Evolutionary conservation across 2,113 vertebrate genomes (phyloP).

Genomic region (Pyxicephalus adspersus): DNA sequence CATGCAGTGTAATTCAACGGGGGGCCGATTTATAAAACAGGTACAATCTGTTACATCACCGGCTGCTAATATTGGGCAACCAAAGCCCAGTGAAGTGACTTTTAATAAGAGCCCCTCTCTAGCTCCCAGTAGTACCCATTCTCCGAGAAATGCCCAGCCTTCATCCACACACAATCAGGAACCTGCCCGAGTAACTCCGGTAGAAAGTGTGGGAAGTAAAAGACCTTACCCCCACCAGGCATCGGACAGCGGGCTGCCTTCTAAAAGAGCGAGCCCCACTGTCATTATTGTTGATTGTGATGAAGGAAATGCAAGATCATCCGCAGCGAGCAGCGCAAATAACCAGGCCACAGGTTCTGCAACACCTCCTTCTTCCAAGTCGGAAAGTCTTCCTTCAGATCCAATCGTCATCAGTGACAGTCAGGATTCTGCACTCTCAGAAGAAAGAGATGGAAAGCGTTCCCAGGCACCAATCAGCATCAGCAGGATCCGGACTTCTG

Average conservation of each 20-base stretch:
- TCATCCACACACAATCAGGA: not conserved
- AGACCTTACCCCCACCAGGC: not conserved
- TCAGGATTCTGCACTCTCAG: not conserved
- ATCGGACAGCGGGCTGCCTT: not conserved
- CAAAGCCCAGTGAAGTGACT: not conserved
- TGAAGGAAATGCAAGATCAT: not conserved
- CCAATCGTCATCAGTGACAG: not conserved
- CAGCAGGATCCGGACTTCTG: slow-evolving; percentile 27
- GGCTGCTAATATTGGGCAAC: not conserved
- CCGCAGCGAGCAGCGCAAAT: not conserved
- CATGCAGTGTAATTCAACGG: not conserved
- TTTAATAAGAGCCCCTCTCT: not conserved
- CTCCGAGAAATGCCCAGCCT: not conserved
- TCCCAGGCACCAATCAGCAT: slow-evolving; percentile 11
- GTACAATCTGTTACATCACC: not conserved
- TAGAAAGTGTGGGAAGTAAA: not conserved
- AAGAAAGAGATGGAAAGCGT: not conserved
- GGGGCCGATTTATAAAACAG: not conserved
- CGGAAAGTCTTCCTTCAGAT: not conserved
- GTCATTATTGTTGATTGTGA: slow-evolving; percentile 12
- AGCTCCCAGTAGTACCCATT: not conserved
- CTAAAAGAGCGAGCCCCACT: slow-evolving; percentile 19
- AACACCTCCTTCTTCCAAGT: not conserved
- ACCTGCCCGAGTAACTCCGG: not conserved
- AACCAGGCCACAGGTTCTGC: not conserved